Evolutionary conservation across 1,140 invertebrate genomes (phyloP).

Genomic region (Drosophila arawakana): DNA sequence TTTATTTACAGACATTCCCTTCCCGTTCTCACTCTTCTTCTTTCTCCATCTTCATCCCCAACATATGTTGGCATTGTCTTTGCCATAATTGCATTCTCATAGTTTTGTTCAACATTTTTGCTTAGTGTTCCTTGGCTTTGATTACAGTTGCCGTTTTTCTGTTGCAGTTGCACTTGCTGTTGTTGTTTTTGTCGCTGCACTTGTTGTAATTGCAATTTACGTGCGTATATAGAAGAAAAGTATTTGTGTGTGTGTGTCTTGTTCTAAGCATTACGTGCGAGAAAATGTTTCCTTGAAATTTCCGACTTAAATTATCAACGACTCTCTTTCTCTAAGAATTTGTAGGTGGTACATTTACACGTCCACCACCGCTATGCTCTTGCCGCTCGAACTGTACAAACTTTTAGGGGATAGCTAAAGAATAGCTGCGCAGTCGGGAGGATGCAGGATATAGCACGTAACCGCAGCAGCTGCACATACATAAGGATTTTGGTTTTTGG

Average conservation of each 20-base stretch:
- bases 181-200: slow-evolving; percentile 48
- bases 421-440: slow-evolving; percentile 15
- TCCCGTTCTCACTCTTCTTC: background rate
- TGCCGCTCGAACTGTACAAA: slow-evolving; percentile 53
- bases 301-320: slow-evolving; percentile 82
- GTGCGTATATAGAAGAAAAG: background rate
- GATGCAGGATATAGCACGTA: slow-evolving; percentile 63
- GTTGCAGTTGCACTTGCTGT: slow-evolving; percentile 46
- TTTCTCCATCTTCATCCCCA: background rate
- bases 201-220: slow-evolving; percentile 79
- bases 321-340: slow-evolving; percentile 56
- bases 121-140: slow-evolving; percentile 55
- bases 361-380: background rate
- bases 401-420: slow-evolving; percentile 46
- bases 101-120: slow-evolving; percentile 60
- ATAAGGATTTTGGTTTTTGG: slow-evolving; percentile 74
- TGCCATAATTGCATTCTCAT: slow-evolving; percentile 75
- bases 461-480: slow-evolving; percentile 67
- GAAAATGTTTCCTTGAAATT: slow-evolving; percentile 69
- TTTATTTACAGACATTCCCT: slow-evolving; percentile 62
- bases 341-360: slow-evolving; percentile 44
- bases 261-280: slow-evolving; percentile 59
- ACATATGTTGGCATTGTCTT: slow-evolving; percentile 37
- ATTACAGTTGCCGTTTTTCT: slow-evolving; percentile 63
- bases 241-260: slow-evolving; percentile 19